Evolutionary conservation across 1,140 invertebrate species (phyloP).

Genomic region (Macrocentrus cingulum): DNA sequence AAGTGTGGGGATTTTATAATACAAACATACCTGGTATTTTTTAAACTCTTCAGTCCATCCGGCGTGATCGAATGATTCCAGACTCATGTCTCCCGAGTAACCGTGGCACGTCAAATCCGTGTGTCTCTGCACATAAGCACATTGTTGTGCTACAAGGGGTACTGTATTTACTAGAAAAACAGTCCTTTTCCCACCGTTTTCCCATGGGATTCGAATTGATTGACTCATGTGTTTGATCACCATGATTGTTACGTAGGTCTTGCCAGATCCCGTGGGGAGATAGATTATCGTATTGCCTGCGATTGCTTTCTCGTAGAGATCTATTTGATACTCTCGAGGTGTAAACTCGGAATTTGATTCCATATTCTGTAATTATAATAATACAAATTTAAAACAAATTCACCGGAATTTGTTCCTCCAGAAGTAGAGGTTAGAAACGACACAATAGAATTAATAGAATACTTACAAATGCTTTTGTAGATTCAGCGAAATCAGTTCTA

Average conservation of each 20-base stretch:
- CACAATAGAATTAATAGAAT: too few relatives aligned
- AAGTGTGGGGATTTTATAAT: too few relatives aligned
- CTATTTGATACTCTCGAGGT: conserved; percentile 67
- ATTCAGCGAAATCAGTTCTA: too few relatives aligned
- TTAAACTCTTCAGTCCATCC: conserved; percentile 70
- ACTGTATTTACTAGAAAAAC: conserved; percentile 81
- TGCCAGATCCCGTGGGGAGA: conserved; percentile 87
- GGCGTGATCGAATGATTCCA: conserved; percentile 69
- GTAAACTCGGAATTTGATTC: conserved; percentile 39
- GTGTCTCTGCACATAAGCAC: conserved; percentile 64
- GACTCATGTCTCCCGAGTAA: conserved; percentile 60
- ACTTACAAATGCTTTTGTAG: too few relatives aligned
- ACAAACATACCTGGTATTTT: conserved; percentile 59
- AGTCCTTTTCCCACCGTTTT: conserved; percentile 68
- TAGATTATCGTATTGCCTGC: conserved; percentile 83
- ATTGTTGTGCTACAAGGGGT: conserved; percentile 79
- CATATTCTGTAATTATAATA: conserved; percentile 29
- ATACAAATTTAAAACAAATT: too few relatives aligned
- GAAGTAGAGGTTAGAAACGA: too few relatives aligned
- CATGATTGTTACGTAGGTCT: conserved; percentile 89
- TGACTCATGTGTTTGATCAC: conserved; percentile 66
- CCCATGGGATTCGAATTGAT: conserved; percentile 57
- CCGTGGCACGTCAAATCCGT: conserved; percentile 61
- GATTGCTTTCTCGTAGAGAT: conserved; percentile 75
- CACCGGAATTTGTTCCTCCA: too few relatives aligned